Conservation (phyloP, 2,113 vertebrate species). For the Neolamprologus falcicula region DNA sequence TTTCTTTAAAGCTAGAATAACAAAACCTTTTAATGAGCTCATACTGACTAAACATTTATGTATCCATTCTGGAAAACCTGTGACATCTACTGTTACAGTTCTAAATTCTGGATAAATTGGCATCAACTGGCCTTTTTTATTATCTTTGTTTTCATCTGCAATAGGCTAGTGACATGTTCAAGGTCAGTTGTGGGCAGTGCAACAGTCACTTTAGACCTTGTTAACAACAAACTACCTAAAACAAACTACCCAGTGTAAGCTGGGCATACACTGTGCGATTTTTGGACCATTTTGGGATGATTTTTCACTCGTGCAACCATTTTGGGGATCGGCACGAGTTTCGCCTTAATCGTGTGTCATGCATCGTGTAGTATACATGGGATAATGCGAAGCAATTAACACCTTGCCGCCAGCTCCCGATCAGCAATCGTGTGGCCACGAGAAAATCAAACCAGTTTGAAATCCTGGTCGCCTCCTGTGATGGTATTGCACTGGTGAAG, state of each 20-base stretch:
- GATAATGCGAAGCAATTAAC: background rate
- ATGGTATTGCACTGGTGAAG: fast-evolving
- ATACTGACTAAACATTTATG: background rate
- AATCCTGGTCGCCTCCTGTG: background rate
- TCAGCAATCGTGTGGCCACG: background rate
- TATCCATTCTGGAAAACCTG: background rate
- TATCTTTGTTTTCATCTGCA: background rate
- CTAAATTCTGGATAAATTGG: background rate
- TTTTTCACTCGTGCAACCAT: background rate
- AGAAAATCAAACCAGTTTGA: background rate
- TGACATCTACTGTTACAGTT: background rate
- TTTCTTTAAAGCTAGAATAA: background rate
- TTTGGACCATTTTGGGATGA: background rate
- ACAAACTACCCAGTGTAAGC: background rate
- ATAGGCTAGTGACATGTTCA: background rate
- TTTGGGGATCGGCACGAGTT: background rate
- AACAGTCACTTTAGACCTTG: background rate
- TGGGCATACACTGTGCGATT: background rate
- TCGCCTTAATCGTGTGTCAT: fast-evolving
- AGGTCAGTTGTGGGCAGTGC: background rate
- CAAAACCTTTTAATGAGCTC: background rate
- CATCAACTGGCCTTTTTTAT: background rate
- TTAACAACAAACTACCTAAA: background rate
- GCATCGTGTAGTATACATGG: background rate
- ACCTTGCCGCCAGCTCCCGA: fast-evolving